A percentile compares a stretch with the other conserved stretches of the same genome.
These are phyloP conservation scores for Eretmocerus hayati DNA, from an alignment of 2,888 invertebrate genomes.

Conservation along the genomic window DNA sequence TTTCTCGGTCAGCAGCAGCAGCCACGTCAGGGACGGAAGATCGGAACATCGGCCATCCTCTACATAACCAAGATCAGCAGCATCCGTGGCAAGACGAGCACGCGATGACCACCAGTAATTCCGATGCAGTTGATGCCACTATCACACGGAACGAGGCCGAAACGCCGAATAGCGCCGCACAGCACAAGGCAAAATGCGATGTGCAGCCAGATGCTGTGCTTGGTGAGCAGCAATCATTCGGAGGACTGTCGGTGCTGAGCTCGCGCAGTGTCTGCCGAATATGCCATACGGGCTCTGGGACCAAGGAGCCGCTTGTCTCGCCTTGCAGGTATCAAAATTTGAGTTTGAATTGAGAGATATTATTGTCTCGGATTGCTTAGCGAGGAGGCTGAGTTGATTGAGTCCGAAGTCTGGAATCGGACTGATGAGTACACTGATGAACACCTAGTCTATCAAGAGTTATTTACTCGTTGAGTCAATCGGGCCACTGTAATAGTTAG, in stretches of 20 bases:
- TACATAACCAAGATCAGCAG: background rate
- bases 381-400: background rate
- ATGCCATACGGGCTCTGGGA: constrained; percentile 51
- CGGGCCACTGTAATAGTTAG: background rate
- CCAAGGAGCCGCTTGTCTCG: constrained; percentile 54
- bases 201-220: background rate
- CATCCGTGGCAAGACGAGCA: background rate
- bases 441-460: too few species aligned
- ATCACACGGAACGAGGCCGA: background rate
- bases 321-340: constrained; percentile 45
- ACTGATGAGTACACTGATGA: too few species aligned
- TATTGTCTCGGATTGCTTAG: background rate
- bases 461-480: background rate
- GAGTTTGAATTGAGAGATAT: background rate
- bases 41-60: too few species aligned
- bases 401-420: too few species aligned
- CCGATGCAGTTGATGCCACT: too few species aligned
- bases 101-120: background rate
- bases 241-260: background rate
- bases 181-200: background rate
- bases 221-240: constrained; percentile 13
- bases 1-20: background rate
- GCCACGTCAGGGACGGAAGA: too few species aligned
- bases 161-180: background rate
- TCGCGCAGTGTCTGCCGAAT: constrained; percentile 54